Evolutionary conservation across 2,797 vertebrate genomes (phyloP).

Genomic region (Spondyliosoma cantharus): DNA sequence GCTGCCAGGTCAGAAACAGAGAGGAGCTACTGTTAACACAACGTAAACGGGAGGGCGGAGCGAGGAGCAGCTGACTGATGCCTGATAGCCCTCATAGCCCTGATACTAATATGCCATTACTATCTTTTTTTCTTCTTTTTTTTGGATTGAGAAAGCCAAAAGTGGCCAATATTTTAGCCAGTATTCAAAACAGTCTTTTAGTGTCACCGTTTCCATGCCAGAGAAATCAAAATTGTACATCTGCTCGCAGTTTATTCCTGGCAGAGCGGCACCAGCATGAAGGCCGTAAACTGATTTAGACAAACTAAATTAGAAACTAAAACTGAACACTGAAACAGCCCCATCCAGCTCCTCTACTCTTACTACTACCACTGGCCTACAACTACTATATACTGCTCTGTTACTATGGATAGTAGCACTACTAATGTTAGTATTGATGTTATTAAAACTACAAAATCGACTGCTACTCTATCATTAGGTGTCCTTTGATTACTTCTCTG

Average conservation of each 20-base stretch:
- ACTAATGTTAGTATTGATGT: neutral
- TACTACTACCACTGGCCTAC: neutral
- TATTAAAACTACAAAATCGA: too few relatives aligned
- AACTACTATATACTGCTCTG: neutral
- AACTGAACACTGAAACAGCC: neutral
- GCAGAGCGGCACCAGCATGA: conserved; percentile 11
- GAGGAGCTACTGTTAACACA: conserved; percentile 23
- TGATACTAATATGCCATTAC: neutral
- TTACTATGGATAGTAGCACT: neutral
- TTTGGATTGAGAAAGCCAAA: neutral
- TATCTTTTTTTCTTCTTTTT: neutral
- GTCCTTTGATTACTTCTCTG: neutral
- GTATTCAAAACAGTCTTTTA: neutral
- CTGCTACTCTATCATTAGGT: too few relatives aligned
- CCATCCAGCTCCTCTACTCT: neutral
- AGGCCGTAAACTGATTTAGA: conserved; percentile 27
- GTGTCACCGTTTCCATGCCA: neutral
- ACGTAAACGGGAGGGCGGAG: conserved; percentile 17
- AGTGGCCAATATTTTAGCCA: neutral
- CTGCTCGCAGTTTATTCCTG: conserved; percentile 29
- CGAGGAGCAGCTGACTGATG: neutral
- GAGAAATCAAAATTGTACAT: conserved; percentile 19
- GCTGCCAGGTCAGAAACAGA: conserved; percentile 76
- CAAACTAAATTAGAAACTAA: conserved; percentile 19
- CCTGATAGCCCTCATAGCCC: neutral